These are phyloP conservation scores for Thunnus thynnus DNA, from an alignment of 2,113 vertebrate genomes.

Conservation along the genomic window DNA sequence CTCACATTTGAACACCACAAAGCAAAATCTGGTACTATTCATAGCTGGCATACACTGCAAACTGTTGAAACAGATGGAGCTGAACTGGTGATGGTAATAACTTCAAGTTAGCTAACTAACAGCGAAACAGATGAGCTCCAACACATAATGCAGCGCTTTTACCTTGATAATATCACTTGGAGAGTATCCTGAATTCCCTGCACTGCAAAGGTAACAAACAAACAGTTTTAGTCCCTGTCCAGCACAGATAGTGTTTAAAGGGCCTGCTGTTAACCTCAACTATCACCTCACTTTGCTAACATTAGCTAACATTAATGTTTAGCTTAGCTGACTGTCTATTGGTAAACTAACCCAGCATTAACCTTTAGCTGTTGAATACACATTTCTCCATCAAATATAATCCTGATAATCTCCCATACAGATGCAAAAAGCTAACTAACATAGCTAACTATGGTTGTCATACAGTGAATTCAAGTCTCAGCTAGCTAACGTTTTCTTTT, in stretches of 20 bases:
- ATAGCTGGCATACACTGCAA: not conserved
- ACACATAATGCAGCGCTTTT: not conserved
- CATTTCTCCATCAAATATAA: not conserved
- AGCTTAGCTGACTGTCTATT: slow-evolving; percentile 33
- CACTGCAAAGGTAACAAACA: not conserved
- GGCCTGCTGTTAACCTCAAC: slow-evolving; percentile 38
- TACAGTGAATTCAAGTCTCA: not conserved
- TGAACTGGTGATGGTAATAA: not conserved
- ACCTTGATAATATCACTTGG: not conserved
- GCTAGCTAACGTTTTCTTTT: slow-evolving; percentile 42
- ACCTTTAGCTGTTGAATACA: not conserved
- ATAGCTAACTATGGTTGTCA: slow-evolving; percentile 18
- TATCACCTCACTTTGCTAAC: slow-evolving; percentile 54
- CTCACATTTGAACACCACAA: not conserved
- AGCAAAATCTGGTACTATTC: not conserved
- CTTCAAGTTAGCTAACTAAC: not conserved
- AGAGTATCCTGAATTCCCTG: too few relatives aligned
- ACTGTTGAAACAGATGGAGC: not conserved
- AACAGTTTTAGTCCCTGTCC: not conserved
- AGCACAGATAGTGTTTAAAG: slow-evolving; percentile 10
- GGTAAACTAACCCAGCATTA: not conserved
- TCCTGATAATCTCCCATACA: not conserved
- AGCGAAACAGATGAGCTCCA: not conserved
- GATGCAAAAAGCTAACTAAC: not conserved
- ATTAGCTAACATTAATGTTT: slow-evolving; percentile 51